These are phyloP conservation scores for Crotophaga sulcirostris DNA, from an alignment of 2,113 vertebrate species.

Conservation along the genomic window DNA sequence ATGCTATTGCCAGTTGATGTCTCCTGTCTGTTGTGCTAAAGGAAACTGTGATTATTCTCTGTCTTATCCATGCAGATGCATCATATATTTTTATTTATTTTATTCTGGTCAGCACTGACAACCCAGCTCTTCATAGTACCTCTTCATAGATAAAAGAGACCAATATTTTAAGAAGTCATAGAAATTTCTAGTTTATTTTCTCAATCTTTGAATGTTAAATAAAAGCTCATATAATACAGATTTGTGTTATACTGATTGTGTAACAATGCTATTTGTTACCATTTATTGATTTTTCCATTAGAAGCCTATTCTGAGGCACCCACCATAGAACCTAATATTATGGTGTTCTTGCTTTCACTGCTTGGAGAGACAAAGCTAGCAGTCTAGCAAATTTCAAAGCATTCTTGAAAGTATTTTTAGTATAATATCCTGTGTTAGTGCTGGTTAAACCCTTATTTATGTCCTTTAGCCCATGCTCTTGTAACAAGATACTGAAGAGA, in stretches of 20 bases:
- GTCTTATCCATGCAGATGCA: not conserved
- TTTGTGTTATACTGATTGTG: not conserved
- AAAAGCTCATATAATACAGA: not conserved
- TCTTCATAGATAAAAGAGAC: not conserved
- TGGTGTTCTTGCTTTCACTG: not conserved
- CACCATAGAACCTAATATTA: not conserved
- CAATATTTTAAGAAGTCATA: not conserved
- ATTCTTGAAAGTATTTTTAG: not conserved
- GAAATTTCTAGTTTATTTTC: not conserved
- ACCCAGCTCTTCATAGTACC: not conserved
- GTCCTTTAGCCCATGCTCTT: not conserved
- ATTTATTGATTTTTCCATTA: not conserved
- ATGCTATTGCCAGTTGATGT: not conserved
- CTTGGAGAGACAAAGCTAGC: not conserved
- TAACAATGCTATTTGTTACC: not conserved
- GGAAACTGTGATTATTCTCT: not conserved
- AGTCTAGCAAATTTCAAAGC: not conserved
- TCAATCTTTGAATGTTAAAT: not conserved
- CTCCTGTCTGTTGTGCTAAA: not conserved
- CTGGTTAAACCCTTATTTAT: not conserved
- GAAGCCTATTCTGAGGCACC: not conserved
- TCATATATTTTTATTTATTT: not conserved
- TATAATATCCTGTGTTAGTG: not conserved
- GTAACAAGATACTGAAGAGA: not conserved
- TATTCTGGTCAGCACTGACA: not conserved